Evolutionary conservation across 2,113 vertebrate species (phyloP).

Genomic region (Strix aluco): DNA sequence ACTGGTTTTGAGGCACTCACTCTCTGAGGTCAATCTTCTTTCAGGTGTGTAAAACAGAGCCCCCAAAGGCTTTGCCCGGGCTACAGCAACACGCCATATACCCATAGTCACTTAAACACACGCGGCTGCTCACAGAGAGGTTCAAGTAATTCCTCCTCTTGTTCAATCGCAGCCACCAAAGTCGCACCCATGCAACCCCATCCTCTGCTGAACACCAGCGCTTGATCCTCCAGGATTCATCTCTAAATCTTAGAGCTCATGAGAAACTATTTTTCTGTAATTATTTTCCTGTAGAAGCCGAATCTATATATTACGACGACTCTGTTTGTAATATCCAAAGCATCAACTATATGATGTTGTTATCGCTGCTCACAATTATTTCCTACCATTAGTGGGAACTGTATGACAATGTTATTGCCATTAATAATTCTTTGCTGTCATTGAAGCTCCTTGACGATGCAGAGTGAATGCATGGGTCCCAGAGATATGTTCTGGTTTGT

Average conservation of each 20-base stretch:
- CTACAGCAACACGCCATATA: background rate
- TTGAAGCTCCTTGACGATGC: conserved; percentile 8
- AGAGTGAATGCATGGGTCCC: background rate
- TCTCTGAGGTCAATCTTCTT: background rate
- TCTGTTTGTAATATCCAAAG: conserved; percentile 28
- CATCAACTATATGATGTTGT: background rate
- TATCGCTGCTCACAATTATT: conserved; percentile 14
- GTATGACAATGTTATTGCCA: background rate
- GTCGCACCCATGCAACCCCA: background rate
- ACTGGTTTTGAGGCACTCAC: background rate
- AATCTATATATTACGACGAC: background rate
- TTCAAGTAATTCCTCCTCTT: background rate
- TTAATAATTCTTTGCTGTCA: conserved; percentile 53
- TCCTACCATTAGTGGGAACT: conserved; percentile 17
- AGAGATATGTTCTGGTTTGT: background rate
- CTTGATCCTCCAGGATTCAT: background rate
- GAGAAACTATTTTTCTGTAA: conserved; percentile 15
- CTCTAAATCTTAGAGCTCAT: background rate
- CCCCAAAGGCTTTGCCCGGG: background rate
- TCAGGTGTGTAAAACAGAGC: background rate
- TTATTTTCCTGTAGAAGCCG: conserved; percentile 26
- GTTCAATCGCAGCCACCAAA: background rate
- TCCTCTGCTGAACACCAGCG: background rate
- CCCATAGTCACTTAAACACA: background rate
- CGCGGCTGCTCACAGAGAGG: background rate